Evolutionary conservation across 2,797 vertebrate species (phyloP), one percentile per base, ranked within the genome.

Genomic region (Diplodus puntazzo): DNA sequence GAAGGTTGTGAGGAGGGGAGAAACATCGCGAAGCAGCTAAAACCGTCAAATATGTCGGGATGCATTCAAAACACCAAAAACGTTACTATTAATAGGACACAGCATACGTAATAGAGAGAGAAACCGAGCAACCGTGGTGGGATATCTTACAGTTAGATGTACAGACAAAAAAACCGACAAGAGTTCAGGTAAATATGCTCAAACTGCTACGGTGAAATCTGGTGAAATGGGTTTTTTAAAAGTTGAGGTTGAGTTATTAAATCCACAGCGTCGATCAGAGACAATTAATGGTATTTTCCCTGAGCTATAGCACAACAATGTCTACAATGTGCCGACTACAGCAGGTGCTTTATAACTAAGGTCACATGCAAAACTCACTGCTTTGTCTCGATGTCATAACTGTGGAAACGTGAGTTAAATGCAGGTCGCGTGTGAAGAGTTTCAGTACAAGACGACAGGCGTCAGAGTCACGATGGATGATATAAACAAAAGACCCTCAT

Each of bases 321-420:
- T 77, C 68, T 39, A 83, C 84, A 48, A 74, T 60, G 84, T 80
- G 82, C 85, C 73, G 57, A 77, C 77, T 76, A 69, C 67, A 58
- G 67, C 48, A 55, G 72, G 75, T 79, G 75, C 23, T 68, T 75
- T 55, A 73, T 25, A 77, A 74, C 78, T 81, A 73, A 75, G 68
- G 46, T 85, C 68, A 73, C 89, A 89, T 89, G 90, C 90, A 88
- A 81, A 87, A 84, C 63, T 83, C 83, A 73, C 69, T 54, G 68
- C 68, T 61, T 81, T 81, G 87, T 91, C 89, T 77, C 66, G 90
- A 92, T 79, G 93, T 92, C 92, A 94, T 94, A 60, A 75, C 92
- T 85, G 92, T 85, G 89, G 87, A 83, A 67, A 61, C 20, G 49
- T 42, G 70, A 48, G 20, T 11, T 57, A 65, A 52, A 55, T n/a